Base-by-base conservation (phyloP, 2,888 invertebrate species). In the Taphrorychus bicolor region DNA sequence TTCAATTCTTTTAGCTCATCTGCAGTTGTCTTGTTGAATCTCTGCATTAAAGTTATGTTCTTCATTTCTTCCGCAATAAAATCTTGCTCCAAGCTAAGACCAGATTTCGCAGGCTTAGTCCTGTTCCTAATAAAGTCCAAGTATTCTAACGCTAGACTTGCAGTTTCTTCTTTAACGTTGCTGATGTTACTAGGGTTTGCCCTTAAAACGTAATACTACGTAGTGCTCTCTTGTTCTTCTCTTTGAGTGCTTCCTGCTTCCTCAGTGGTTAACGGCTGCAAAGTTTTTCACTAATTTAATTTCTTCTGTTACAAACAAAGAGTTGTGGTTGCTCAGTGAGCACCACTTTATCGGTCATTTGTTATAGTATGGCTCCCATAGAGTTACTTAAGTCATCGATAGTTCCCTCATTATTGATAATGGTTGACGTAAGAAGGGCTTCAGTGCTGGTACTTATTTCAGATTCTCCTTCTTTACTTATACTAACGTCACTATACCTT, bases 21-120 rank as follows among this genome's bases (percentile, higher is more conserved):
- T 14, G 59, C 19, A n/a, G 59, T 19, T 53, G 58, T 58, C 16
- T 53, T n/a, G 2, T 52, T 24, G 1, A 24, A 19, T 18, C n/a
- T 40, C 3, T 40, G 21, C 3, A 54, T 2, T 41, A 59, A 22
- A 1, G 69, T n/a, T n/a, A n/a, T n/a, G n/a, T n/a, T n/a, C n/a
- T n/a, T 56, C 22, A 60, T n/a, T 17, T 60, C 60, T n/a, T 56
- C 70, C n/a, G 65, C 65, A 56, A 69, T 61, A 1, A 66, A 7
- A 51, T 22, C 42, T 59, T 65, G 71, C 67, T 77, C 77, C n/a
- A 76, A 69, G 52, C 74, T 76, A 42, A 75, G 61, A 66, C 76
- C 76, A 24, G 72, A 62, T 66, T 76, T 77, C 0, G 73, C 75
- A 9, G 77, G 77, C 61, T 76, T 76, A 0, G 71, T 62, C 14